phyloP scores from a whole-genome alignment of 2,888 invertebrate species.

The Spisula solida region DNA sequence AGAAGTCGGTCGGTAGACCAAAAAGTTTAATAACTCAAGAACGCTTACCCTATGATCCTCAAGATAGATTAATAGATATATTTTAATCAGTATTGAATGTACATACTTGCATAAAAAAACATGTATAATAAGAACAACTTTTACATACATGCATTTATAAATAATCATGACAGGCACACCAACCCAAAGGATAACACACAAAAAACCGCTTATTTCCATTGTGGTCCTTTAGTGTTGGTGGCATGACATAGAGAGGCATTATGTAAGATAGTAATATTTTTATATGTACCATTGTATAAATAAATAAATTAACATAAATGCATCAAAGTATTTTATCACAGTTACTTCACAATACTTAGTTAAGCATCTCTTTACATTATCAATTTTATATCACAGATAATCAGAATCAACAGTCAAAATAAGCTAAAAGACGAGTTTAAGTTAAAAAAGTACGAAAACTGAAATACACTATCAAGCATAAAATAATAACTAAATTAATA shows the following conservation, averaged over 20 bases:
- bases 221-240: background rate
- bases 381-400: too few relatives aligned
- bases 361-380: too few relatives aligned
- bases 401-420: too few relatives aligned
- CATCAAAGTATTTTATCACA: background rate
- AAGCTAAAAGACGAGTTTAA: background rate
- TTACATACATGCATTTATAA: too few relatives aligned
- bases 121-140: too few relatives aligned
- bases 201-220: background rate
- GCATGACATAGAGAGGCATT: background rate
- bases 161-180: too few relatives aligned
- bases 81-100: background rate
- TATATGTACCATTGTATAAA: background rate
- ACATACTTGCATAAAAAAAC: background rate
- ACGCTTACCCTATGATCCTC: too few relatives aligned
- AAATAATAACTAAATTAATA: background rate
- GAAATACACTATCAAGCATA: background rate
- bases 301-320: background rate
- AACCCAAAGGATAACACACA: too few relatives aligned
- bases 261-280: background rate
- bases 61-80: too few relatives aligned
- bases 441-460: background rate
- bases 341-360: too few relatives aligned
- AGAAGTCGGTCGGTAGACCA: too few relatives aligned
- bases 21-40: too few relatives aligned